A percentile compares a stretch with the other conserved stretches of the same genome.
Conservation (phyloP, 2,797 vertebrate genomes). For the Cuniculus paca region DNA sequence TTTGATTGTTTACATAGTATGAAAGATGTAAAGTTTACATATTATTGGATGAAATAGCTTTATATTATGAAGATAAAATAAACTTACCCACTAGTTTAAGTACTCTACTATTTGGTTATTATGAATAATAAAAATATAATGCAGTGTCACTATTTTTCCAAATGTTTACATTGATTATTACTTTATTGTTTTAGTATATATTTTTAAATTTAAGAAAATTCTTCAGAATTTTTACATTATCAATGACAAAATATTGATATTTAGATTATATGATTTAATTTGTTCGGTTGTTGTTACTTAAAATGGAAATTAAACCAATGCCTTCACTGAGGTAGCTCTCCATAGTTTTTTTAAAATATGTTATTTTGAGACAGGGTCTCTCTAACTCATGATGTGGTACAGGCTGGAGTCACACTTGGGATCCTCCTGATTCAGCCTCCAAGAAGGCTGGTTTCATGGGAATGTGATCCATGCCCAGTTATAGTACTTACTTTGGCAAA, state of each 20-base stretch:
- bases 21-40: not conserved
- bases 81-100: not conserved
- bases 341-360: too few relatives aligned
- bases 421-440: too few relatives aligned
- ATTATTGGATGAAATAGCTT: not conserved
- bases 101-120: not conserved
- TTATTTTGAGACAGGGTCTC: too few relatives aligned
- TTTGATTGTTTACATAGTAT: not conserved
- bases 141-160: not conserved
- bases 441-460: too few relatives aligned
- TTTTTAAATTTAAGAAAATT: not conserved
- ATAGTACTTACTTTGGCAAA: not conserved
- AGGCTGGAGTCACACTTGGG: too few relatives aligned
- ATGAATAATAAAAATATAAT: not conserved
- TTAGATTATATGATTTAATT: too few relatives aligned
- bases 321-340: too few relatives aligned
- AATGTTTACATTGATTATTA: not conserved
- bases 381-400: too few relatives aligned
- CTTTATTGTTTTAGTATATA: not conserved
- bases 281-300: too few relatives aligned
- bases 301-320: too few relatives aligned
- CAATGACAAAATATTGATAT: not conserved
- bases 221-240: not conserved
- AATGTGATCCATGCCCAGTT: too few relatives aligned
- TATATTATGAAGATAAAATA: not conserved